phyloP scores from a whole-genome alignment of 2,888 invertebrate species.

The Synanthedon myopaeformis region DNA sequence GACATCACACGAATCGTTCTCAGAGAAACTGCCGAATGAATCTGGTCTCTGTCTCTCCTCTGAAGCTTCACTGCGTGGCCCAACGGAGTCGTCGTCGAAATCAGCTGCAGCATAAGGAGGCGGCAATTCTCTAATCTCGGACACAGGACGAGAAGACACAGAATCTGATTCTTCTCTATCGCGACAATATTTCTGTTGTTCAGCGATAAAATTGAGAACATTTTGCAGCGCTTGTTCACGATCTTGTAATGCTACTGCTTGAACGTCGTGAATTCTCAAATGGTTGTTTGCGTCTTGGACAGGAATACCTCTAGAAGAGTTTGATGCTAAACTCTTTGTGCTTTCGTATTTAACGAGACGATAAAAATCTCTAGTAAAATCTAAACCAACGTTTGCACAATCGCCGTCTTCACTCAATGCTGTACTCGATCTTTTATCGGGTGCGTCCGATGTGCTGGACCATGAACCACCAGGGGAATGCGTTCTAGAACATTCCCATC shows the following conservation, averaged over 20 bases:
- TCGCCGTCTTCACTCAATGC: constrained; percentile 79
- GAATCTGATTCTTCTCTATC: constrained; percentile 72
- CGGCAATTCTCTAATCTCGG: constrained; percentile 70
- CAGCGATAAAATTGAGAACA: constrained; percentile 80
- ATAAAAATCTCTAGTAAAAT: constrained; percentile 85
- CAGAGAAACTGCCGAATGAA: constrained; percentile 62
- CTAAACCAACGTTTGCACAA: constrained; percentile 76
- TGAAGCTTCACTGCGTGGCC: constrained; percentile 58
- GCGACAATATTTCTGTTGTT: constrained; percentile 79
- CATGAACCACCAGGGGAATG: constrained; percentile 74
- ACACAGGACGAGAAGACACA: constrained; percentile 63
- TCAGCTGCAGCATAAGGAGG: constrained; percentile 63
- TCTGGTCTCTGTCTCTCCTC: constrained; percentile 59
- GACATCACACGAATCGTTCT: constrained; percentile 60
- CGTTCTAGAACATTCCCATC: constrained; percentile 74
- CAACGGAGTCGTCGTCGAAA: constrained; percentile 60
- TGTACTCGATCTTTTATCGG: constrained; percentile 78
- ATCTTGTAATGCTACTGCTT: constrained; percentile 66
- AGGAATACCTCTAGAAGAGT: constrained; percentile 76
- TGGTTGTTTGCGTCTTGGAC: constrained; percentile 61
- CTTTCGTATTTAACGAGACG: constrained; percentile 84
- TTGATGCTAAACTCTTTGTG: constrained; percentile 82
- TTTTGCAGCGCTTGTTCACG: constrained; percentile 79
- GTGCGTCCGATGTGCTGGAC: constrained; percentile 70
- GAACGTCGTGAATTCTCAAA: constrained; percentile 56